A percentile compares a stretch with the other conserved stretches of the same genome.
phyloP scores from a whole-genome alignment of 2,797 vertebrate species.

The Triplophysa yarkandensis region DNA sequence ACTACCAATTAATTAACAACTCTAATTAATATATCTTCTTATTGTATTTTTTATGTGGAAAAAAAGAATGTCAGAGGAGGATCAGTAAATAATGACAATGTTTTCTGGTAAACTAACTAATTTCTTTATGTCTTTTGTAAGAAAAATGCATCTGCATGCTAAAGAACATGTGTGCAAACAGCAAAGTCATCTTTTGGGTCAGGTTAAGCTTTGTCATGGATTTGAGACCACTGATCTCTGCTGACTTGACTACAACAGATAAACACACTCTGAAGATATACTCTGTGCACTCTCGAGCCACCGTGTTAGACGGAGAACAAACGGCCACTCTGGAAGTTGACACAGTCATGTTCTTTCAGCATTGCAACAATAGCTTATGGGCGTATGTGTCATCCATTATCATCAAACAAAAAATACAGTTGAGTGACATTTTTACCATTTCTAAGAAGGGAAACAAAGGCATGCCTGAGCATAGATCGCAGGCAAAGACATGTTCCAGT shows the following conservation, averaged over 20 bases:
- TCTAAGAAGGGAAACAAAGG: background rate
- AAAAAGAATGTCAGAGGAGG: too few species aligned
- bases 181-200: constrained; percentile 40
- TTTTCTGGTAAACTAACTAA: too few species aligned
- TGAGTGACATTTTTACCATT: background rate
- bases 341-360: background rate
- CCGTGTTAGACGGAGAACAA: background rate
- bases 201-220: constrained; percentile 45
- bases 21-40: too few species aligned
- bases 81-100: too few species aligned
- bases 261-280: background rate
- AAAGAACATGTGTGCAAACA: background rate
- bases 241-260: constrained; percentile 20
- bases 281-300: background rate
- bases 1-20: too few species aligned
- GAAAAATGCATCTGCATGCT: background rate
- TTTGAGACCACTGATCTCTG: constrained; percentile 34
- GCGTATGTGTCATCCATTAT: background rate
- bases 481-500: constrained; percentile 2
- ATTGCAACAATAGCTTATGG: background rate
- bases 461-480: background rate
- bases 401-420: background rate
- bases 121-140: too few species aligned
- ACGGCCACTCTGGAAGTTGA: background rate
- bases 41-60: too few species aligned